Evolutionary conservation across 2,113 vertebrate genomes (phyloP), one percentile per base, ranked within the genome.

Genomic region (Seriola aureovittata): DNA sequence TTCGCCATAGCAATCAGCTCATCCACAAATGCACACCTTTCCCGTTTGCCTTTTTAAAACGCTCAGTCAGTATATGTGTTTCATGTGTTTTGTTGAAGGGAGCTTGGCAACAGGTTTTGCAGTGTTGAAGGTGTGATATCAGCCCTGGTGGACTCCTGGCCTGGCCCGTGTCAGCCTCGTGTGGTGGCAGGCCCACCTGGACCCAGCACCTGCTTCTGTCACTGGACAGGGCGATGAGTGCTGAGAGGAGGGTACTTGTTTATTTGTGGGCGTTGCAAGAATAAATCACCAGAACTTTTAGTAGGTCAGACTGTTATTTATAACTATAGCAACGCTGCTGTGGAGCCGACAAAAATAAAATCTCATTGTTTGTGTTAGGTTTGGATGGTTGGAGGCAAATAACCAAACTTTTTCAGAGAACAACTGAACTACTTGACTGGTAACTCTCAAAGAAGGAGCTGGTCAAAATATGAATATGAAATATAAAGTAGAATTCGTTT

Each of bases 131-230:
- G 69, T 44, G 5, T 71, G 64, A 52, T n/a, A 36, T 52, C 17
- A 11, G 66, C 62, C 76, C 67, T 63, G 8, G 62, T 67, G 71
- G 69, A 46, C 70, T 23, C 46, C 59, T 68, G 67, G 59, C 69
- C 70, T 0, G 23, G 62, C 36, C 23, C 0, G 3, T 60, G 77
- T 55, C 85, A 86, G 68, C 29, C 29, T 29, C 29, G 29, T 29
- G 29, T 29, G 29, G 29, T 29, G 29, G 29, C 2, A 29, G 29
- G 29, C 50, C 88, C 81, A 86, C 85, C 88, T 82, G 85, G 78
- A 85, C 68, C 23, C 73, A 52, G 74, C 90, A 91, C 90, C 87
- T 91, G 90, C 64, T 63, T 71, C 81, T 80, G 82, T 84, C 82
- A 59, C 14, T 1, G 71, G 59, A 80, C 55, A 8, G 73, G 14